Evolutionary conservation across 1,140 invertebrate genomes (phyloP).

Genomic region (Hestina assimilis): DNA sequence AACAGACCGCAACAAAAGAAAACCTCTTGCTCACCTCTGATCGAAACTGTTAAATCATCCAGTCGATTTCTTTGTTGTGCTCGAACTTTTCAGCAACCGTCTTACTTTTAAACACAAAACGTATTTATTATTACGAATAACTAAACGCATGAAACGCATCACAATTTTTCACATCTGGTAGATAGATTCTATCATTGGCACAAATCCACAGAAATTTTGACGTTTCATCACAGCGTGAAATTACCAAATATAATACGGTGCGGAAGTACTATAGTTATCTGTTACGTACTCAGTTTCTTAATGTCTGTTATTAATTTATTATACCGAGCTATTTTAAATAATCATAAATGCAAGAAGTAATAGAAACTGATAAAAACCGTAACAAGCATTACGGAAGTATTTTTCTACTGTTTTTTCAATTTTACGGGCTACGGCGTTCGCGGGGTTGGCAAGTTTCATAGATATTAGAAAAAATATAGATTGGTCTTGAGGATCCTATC

Average conservation of each 20-base stretch:
- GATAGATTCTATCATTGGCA: slow-evolving; percentile 61
- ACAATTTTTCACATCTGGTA: slow-evolving; percentile 48
- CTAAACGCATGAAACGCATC: slow-evolving; percentile 42
- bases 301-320: neutral
- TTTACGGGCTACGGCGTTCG: no score
- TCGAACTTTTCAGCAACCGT: slow-evolving; percentile 16
- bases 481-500: no score
- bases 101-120: slow-evolving; percentile 28
- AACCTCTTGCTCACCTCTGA: slow-evolving; percentile 53
- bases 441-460: no score
- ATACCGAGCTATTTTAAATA: neutral
- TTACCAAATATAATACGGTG: slow-evolving; percentile 22
- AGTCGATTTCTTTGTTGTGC: slow-evolving; percentile 35
- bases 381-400: no score
- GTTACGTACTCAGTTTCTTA: neutral
- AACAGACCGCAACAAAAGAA: slow-evolving; percentile 56
- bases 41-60: slow-evolving; percentile 63
- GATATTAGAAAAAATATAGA: no score
- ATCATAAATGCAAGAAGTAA: no score
- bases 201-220: slow-evolving; percentile 68
- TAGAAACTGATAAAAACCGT: neutral
- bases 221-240: slow-evolving; percentile 61
- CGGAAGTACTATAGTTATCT: slow-evolving; percentile 11
- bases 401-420: no score
- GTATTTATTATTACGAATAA: slow-evolving; percentile 45